phyloP scores from a whole-genome alignment of 2,888 invertebrate species.

The Byasa hedistus region DNA sequence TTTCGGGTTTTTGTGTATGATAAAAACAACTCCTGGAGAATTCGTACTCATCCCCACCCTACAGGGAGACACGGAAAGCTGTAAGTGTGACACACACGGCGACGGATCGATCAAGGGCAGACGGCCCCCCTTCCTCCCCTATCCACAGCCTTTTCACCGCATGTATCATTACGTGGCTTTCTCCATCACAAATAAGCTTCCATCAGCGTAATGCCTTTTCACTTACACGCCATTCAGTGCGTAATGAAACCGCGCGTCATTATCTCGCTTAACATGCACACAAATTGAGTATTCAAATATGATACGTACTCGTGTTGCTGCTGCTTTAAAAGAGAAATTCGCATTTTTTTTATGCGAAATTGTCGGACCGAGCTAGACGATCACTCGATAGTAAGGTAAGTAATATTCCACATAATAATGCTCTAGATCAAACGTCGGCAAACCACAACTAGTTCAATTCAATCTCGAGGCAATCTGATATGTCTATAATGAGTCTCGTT shows the following conservation, averaged over 20 bases:
- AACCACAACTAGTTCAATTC: no score
- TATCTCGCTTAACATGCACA: constrained; percentile 1
- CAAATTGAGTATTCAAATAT: background rate
- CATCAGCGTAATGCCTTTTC: constrained; percentile 13
- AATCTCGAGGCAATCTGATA: no score
- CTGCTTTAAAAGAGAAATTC: no score
- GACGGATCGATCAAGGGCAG: constrained; percentile 71
- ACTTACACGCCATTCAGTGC: constrained; percentile 6
- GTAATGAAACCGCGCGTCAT: constrained; percentile 7
- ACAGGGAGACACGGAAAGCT: constrained; percentile 32
- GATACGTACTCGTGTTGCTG: no score
- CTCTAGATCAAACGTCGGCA: no score
- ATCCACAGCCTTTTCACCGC: constrained; percentile 9
- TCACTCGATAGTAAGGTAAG: no score
- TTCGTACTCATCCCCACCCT: constrained; percentile 7
- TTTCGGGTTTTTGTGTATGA: background rate
- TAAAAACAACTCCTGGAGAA: background rate
- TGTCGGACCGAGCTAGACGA: no score
- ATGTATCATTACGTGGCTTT: constrained; percentile 19
- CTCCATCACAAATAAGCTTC: constrained; percentile 15
- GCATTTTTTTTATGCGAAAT: no score
- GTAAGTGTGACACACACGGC: constrained; percentile 56
- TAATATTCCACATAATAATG: no score
- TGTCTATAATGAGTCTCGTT: no score
- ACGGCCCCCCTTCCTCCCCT: constrained; percentile 37